Percentiles rank a stretch among this genome's conserved stretches.
These are phyloP conservation scores for Ernsta delagoae DNA, from an alignment of 2,888 invertebrate species.

Conservation along the genomic window DNA sequence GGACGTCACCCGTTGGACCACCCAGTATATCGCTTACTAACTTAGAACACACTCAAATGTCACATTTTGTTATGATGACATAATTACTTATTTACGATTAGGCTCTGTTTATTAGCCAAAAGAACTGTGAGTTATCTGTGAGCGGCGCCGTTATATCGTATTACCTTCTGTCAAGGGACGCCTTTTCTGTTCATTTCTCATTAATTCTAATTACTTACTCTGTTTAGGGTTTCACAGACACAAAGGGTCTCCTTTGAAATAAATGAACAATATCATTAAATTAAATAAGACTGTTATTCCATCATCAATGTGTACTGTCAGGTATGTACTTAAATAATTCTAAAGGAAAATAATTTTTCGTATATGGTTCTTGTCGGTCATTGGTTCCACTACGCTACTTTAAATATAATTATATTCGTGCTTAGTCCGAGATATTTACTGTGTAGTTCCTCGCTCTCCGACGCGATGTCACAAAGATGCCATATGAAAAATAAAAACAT, in stretches of 20 bases:
- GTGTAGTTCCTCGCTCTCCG: neutral
- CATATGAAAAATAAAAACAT: neutral
- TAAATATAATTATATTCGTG: neutral
- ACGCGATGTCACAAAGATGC: neutral
- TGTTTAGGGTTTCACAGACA: slow-evolving; percentile 61
- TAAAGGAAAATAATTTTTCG: too few species aligned
- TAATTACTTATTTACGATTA: slow-evolving; percentile 1
- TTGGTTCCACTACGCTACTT: too few species aligned
- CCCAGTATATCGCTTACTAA: too few species aligned
- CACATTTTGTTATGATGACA: too few species aligned
- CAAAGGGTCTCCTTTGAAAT: slow-evolving; percentile 28
- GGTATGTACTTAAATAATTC: too few species aligned
- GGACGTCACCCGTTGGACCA: too few species aligned
- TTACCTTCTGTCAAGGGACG: slow-evolving; percentile 67
- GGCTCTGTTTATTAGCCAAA: slow-evolving; percentile 18
- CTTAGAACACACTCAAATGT: too few species aligned
- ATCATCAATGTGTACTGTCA: slow-evolving; percentile 40
- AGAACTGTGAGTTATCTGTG: slow-evolving; percentile 15
- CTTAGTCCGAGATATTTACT: slow-evolving; percentile 2
- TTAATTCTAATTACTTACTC: slow-evolving; percentile 70
- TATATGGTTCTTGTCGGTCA: too few species aligned
- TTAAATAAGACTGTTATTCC: slow-evolving; percentile 9
- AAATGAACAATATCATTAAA: slow-evolving; percentile 26
- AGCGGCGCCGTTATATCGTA: slow-evolving; percentile 53
- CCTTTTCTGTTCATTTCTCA: slow-evolving; percentile 67